Evolutionary conservation across 2,888 invertebrate genomes (phyloP), one percentile per base, ranked within the genome.

Genomic region (Perizoma affinitatum): DNA sequence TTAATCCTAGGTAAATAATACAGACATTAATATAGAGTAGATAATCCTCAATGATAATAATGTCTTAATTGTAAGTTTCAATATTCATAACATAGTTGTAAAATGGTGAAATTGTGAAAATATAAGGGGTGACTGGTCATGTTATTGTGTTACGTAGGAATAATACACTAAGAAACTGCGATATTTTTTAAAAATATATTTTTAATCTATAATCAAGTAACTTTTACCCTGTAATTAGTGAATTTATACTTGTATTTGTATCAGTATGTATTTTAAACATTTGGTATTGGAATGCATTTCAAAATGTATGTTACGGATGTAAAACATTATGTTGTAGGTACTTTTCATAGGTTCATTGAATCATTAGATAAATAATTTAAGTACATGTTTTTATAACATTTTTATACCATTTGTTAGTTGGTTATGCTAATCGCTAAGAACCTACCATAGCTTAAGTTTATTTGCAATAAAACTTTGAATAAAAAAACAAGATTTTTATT

Each of bases 91-190:
- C 47, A 38, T 48, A 42, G 42, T 11, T 40, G 49, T 41, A 46
- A 45, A 58, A 51, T 49, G 53, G 34, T 55, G 53, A 38, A 61
- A 50, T 40, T 60, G 51, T 22, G 43, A 33, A 43, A 57, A 33
- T 34, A 41, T 4, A 35, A 40, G 34, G 51, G 44, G 46, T 46
- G 67, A 54, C 71, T 74, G 82, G 78, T 84, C 82, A 82, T 89
- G 90, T 89, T 86, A 79, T 89, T 88, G 88, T 80, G 84, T 83
- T 80, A 75, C 56, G 76, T 87, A 89, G 83, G 67, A 65, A 70
- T 81, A 82, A n/a, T 77, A 72, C 71, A 69, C 68, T 72, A 80
- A 78, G 77, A 76, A 78, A 76, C 75, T 66, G 79, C 79, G 77
- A 83, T 87, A 86, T 88, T 87, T 87, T 87, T 74, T 82, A 87